phyloP scores from a whole-genome alignment of 2,113 vertebrate genomes.

The Muntiacus muntjak region DNA sequence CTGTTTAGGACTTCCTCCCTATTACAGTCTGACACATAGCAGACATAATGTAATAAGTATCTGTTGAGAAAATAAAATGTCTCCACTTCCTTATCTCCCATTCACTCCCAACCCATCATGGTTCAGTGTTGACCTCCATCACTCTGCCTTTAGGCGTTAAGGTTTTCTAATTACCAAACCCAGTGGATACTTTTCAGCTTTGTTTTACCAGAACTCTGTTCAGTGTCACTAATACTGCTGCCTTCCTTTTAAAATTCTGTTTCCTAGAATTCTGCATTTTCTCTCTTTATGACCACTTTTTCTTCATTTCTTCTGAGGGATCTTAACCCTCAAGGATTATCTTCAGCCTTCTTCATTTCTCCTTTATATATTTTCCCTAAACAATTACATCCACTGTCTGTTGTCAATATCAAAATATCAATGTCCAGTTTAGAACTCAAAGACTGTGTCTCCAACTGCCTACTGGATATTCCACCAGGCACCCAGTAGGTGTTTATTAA shows the following conservation, averaged over 20 bases:
- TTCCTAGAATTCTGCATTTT: conserved; percentile 16
- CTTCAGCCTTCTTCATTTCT: background rate
- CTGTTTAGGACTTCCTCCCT: background rate
- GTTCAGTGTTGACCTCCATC: background rate
- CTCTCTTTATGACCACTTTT: background rate
- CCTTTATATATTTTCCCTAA: background rate
- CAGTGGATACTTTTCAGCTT: background rate
- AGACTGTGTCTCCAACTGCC: background rate
- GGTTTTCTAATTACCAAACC: background rate
- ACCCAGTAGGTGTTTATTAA: background rate
- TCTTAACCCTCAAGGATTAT: background rate
- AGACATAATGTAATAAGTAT: background rate
- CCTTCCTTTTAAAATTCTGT: background rate
- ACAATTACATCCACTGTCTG: background rate
- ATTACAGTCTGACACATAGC: background rate
- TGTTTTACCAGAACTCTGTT: background rate
- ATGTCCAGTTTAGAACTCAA: background rate
- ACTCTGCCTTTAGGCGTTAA: background rate
- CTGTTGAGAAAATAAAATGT: background rate
- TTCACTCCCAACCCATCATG: background rate
- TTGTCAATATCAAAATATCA: background rate
- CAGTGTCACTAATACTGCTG: background rate
- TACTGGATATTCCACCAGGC: background rate
- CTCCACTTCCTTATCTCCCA: background rate
- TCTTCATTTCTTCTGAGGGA: background rate